Evolutionary conservation across 2,797 vertebrate species (phyloP).

Genomic region (Coranthus polyacanthus): DNA sequence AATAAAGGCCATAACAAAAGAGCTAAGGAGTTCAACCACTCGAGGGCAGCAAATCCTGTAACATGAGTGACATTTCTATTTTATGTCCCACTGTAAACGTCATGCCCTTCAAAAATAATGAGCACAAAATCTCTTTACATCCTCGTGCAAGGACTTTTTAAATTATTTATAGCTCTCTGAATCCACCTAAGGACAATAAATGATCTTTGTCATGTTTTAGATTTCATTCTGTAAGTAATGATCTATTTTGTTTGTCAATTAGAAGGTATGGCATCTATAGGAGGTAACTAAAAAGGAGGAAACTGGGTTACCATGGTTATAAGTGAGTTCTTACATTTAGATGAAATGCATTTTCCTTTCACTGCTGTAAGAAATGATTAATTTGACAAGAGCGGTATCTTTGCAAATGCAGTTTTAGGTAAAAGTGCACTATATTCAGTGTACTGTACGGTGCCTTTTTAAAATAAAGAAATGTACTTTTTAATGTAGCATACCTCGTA

Average conservation of each 20-base stretch:
- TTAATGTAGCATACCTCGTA: too few species aligned
- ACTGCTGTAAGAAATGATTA: too few species aligned
- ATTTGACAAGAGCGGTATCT: too few species aligned
- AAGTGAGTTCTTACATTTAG: neutral
- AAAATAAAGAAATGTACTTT: too few species aligned
- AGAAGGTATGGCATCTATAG: neutral
- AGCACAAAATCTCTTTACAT: neutral
- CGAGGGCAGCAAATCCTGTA: constrained; percentile 59
- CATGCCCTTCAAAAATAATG: constrained; percentile 5
- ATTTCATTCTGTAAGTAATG: neutral
- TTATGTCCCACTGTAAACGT: neutral
- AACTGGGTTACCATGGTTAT: neutral
- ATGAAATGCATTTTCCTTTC: neutral
- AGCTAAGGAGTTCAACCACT: constrained; percentile 47
- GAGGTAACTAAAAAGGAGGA: neutral
- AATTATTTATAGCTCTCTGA: too few species aligned
- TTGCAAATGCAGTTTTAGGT: too few species aligned
- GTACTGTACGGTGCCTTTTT: too few species aligned
- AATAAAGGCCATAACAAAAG: too few species aligned
- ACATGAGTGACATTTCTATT: neutral
- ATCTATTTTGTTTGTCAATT: constrained; percentile 6
- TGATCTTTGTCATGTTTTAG: neutral
- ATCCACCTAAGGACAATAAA: neutral
- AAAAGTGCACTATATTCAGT: too few species aligned
- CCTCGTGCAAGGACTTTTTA: constrained; percentile 4